Evolutionary conservation across 2,888 invertebrate species (phyloP).

Genomic region (Amblyjoppa proteus): DNA sequence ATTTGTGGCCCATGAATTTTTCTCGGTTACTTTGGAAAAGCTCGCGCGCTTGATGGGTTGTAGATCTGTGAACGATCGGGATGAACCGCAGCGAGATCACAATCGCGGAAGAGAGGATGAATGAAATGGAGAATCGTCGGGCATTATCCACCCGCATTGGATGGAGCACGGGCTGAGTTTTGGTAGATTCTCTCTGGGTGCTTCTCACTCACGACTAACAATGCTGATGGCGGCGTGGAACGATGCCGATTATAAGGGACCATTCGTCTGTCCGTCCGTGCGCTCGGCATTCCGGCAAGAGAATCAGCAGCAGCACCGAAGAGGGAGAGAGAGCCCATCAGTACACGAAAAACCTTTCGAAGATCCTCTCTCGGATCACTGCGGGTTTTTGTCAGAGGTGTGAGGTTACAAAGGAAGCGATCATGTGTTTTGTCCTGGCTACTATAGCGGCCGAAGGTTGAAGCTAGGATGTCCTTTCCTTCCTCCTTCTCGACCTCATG

Average conservation of each 20-base stretch:
- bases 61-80: slow-evolving; percentile 37
- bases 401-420: slow-evolving; percentile 82
- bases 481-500: slow-evolving; percentile 70
- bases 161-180: slow-evolving; percentile 40
- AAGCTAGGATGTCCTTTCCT: slow-evolving; percentile 64
- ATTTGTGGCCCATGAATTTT: slow-evolving; percentile 33
- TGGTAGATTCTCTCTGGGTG: background rate
- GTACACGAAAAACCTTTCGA: slow-evolving; percentile 74
- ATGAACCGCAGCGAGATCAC: slow-evolving; percentile 55
- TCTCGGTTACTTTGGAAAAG: slow-evolving; percentile 13
- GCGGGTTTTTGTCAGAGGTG: slow-evolving; percentile 81
- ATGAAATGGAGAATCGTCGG: slow-evolving; percentile 35
- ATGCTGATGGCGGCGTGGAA: slow-evolving; percentile 72
- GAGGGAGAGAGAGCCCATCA: slow-evolving; percentile 28
- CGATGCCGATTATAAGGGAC: slow-evolving; percentile 80
- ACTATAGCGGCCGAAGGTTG: slow-evolving; percentile 28
- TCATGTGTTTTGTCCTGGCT: slow-evolving; percentile 79
- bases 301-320: slow-evolving; percentile 38
- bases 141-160: slow-evolving; percentile 44
- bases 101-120: slow-evolving; percentile 55
- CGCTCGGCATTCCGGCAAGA: slow-evolving; percentile 74
- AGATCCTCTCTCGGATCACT: slow-evolving; percentile 69
- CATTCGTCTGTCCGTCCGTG: slow-evolving; percentile 59
- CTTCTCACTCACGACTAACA: slow-evolving; percentile 27
- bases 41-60: slow-evolving; percentile 3